Percentiles rank a stretch among this genome's conserved stretches.
Conservation (phyloP, 2,113 vertebrate genomes). For the Ceyx melanurus region DNA sequence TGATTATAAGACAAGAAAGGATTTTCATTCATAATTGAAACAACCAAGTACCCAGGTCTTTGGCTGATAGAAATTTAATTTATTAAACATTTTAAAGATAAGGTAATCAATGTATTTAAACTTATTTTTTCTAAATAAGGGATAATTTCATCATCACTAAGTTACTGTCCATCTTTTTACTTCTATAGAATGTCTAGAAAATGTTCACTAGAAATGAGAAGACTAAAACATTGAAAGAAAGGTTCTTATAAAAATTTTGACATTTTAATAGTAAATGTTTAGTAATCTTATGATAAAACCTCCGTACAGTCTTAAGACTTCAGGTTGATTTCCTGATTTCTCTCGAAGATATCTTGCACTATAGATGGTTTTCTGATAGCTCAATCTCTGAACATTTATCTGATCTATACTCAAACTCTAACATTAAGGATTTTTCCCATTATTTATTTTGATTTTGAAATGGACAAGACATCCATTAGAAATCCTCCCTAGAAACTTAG, state of each 20-base stretch:
- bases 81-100: background rate
- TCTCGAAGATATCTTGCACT: background rate
- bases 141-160: background rate
- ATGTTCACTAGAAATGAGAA: background rate
- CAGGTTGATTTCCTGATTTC: background rate
- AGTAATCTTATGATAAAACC: background rate
- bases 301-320: background rate
- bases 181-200: background rate
- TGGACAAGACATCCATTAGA: background rate
- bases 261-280: background rate
- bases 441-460: slow-evolving; percentile 36
- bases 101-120: background rate
- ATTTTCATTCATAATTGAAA: background rate
- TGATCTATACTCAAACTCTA: background rate
- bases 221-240: background rate
- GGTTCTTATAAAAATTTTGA: background rate
- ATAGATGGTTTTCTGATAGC: background rate
- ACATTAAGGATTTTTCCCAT: background rate
- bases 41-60: background rate
- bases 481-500: background rate
- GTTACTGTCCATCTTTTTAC: background rate
- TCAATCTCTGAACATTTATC: background rate
- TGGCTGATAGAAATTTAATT: background rate
- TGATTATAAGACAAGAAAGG: background rate
- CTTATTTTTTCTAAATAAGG: background rate